Evolutionary conservation across 2,113 vertebrate genomes (phyloP), one percentile per base, ranked within the genome.

Genomic region (Psilopogon haemacephalus): DNA sequence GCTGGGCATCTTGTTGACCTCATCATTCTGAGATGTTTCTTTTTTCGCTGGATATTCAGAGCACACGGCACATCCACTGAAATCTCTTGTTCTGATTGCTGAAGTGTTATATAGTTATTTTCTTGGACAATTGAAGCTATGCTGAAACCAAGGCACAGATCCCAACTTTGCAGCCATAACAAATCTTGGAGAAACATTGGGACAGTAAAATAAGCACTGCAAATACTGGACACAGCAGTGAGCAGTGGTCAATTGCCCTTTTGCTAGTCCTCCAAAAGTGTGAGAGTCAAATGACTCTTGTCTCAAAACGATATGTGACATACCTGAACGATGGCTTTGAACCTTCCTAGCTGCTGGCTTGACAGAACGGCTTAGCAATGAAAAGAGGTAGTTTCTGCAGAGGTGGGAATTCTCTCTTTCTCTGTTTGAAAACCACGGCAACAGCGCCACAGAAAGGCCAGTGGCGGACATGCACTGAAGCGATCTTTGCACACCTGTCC

Each of bases 1-100:
- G 74, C 42, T 81, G 91, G 91, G 32, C 55, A 20, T 94, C 89
- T 33, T 82, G 89, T 95, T 96, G 96, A 94, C 95, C 91, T 95
- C 70, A 67, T 89, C 69, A n/a, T 71, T 93, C 24, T 24, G n/a
- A 77, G 85, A 81, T 35, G 60, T 82, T 91, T 89, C 83, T 78
- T 62, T 55, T 76, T 24, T 50, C 7, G 12, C 46, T 18, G 38
- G 90, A 3, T 93, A 76, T 95, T 96, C 75, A 68, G 86, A 90
- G 91, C 94, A 73, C 72, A 71, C 0, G 21, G 52, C 74, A 26
- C 80, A 82, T 68, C 7, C 50, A 20, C 55, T 60, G 82, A 82
- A 90, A 73, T 38, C 26, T 75, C 77, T 68, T 64, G 42, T 68
- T 89, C 89, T 84, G 82, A 68, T 30, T 93, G 89, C 87, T 94